Percentiles rank a stretch among this genome's conserved stretches.
phyloP scores from a whole-genome alignment of 2,797 vertebrate genomes.

The Paratrypauchen microcephalus region DNA sequence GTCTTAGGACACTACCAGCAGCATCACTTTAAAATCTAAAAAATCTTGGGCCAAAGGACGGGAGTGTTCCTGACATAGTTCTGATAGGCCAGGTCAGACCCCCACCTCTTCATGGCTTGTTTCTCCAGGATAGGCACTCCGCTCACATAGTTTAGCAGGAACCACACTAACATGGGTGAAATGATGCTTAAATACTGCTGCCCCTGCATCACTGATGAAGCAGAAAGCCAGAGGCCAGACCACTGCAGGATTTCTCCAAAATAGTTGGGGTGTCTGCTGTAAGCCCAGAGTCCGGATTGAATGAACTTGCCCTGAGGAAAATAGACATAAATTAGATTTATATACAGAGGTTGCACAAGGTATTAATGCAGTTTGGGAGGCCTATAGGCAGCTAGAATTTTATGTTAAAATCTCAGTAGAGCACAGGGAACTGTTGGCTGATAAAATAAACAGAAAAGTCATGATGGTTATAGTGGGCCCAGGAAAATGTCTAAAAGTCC shows the following conservation, averaged over 20 bases:
- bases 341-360: slow-evolving; percentile 1
- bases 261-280: slow-evolving; percentile 84
- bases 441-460: too few relatives aligned
- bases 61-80: slow-evolving; percentile 78
- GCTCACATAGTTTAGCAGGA: slow-evolving; percentile 78
- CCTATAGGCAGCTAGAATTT: background rate
- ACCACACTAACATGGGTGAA: slow-evolving; percentile 82
- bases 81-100: slow-evolving; percentile 71
- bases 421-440: background rate
- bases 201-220: slow-evolving; percentile 77
- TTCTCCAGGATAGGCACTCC: slow-evolving; percentile 82
- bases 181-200: slow-evolving; percentile 71
- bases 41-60: slow-evolving; percentile 76
- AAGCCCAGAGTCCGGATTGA: slow-evolving; percentile 81
- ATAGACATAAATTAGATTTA: slow-evolving; percentile 1
- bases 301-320: slow-evolving; percentile 80
- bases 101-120: slow-evolving; percentile 78
- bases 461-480: background rate
- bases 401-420: background rate
- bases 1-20: background rate
- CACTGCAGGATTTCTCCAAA: slow-evolving; percentile 84
- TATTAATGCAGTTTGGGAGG: slow-evolving; percentile 3
- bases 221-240: slow-evolving; percentile 81
- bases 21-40: slow-evolving; percentile 32
- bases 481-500: background rate